Evolutionary conservation across 2,888 invertebrate species (phyloP), one percentile per base, ranked within the genome.

Genomic region (Luperina nickerlii): DNA sequence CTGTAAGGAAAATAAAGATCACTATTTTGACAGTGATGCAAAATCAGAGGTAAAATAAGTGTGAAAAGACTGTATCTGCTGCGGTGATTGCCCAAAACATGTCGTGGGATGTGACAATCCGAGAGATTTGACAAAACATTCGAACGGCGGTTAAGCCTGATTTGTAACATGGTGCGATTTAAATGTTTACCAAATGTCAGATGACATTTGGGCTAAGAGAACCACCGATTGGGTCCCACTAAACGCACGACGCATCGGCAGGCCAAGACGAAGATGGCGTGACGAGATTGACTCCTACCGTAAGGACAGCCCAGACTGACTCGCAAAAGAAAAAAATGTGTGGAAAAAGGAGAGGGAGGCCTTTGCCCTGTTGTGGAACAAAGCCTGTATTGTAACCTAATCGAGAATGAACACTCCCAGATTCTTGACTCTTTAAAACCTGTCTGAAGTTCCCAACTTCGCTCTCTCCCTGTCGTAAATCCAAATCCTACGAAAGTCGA

Each of bases 401-500:
- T 20, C 20, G n/a, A 42, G 6, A 48, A 51, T 20, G 15, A 70
- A 62, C 6, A 15, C 15, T 51, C 13, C 24, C n/a, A 18, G 8
- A 60, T 51, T 20, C 42, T 57, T 18, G 27, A 42, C 20, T 57
- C 27, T n/a, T 51, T n/a, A 42, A 82, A 81, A 60, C 20, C n/a
- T 51, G 20, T 65, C 73, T 54, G 45, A 54, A 68, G 48, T 57
- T n/a, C 45, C 9, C 20, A 63, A 67, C 48, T 75, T 81, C 51
- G 45, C 57, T 24, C 57, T 51, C 51, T 27, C 18, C 18, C 32
- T n/a, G 45, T 78, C 51, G 60, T 84, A 81, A 70, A 67, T 70
- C 24, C 32, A 48, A 65, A 79, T 69, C 69, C 4, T 32, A 45
- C 51, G 60, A 67, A 84, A 71, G 42, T 81, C 79, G 60, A 71